Evolutionary conservation across 1,140 invertebrate species (phyloP).

Genomic region (Sycobia sp.): DNA sequence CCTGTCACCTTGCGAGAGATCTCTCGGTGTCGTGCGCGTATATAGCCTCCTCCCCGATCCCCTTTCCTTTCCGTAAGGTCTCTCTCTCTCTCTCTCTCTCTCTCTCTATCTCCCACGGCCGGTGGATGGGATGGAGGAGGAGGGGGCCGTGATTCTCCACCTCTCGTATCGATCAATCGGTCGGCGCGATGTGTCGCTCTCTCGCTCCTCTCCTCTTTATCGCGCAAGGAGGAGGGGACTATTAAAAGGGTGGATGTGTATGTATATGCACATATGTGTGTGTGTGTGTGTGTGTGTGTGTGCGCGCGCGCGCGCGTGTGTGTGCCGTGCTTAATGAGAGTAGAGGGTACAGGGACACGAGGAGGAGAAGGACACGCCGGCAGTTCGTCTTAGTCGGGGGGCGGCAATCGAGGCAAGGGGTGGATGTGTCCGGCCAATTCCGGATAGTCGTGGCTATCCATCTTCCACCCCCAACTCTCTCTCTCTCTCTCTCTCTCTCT

Average conservation of each 20-base stretch:
- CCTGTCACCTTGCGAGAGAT: too few relatives aligned
- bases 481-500: too few relatives aligned
- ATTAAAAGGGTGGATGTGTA: too few relatives aligned
- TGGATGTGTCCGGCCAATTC: not conserved
- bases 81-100: not conserved
- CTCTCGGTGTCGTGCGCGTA: too few relatives aligned
- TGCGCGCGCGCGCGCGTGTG: too few relatives aligned
- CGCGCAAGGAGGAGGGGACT: too few relatives aligned
- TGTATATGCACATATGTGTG: too few relatives aligned
- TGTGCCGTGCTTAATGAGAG: constrained; percentile 40
- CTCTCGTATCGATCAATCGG: constrained; percentile 26
- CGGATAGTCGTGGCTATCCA: not conserved
- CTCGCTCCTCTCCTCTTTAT: too few relatives aligned
- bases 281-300: too few relatives aligned
- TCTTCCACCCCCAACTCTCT: too few relatives aligned
- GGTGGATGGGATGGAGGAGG: not conserved
- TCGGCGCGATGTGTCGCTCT: constrained; percentile 34
- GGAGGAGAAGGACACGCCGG: not conserved
- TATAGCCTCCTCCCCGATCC: not conserved
- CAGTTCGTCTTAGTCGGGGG: constrained; percentile 21
- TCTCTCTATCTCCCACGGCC: too few relatives aligned
- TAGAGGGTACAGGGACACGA: not conserved
- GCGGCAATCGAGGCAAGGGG: not conserved
- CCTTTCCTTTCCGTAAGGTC: not conserved
- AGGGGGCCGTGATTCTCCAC: too few relatives aligned